Base-by-base conservation (phyloP, 1,140 invertebrate genomes). In the Centruroides sculpturatus region DNA sequence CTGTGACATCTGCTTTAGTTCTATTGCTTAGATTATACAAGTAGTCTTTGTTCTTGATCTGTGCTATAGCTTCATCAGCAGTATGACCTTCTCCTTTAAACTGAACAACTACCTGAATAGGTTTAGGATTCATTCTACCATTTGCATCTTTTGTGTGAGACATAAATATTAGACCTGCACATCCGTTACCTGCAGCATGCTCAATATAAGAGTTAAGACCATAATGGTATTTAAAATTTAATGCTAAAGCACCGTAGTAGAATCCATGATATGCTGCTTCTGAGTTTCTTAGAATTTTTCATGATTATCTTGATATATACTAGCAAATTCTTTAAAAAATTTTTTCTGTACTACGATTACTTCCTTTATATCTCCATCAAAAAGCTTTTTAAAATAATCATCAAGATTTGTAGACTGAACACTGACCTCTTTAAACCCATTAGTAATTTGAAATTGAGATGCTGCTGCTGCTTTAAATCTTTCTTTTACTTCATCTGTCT, bases 231-330 rank as follows among this genome's bases (percentile, higher is more conserved):
- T 59, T 59, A 52, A 59, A 52, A 53, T 59, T 59, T 55, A 59
- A 53, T 59, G 49, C 49, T 55, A 52, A 55, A 53, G 50, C 58
- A 52, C 58, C 48, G 51, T 59, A 59, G 51, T 46, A 10, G 53
- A 59, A 59, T 47, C 48, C 58, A 55, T 59, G 48, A 59, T 51
- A 53, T 10, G 23, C 23, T 23, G 58, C 58, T 59, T 59, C 58
- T 34, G 58, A 59, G n/a, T 58, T 5, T 3, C 57, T 52, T 58
- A 58, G 41, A 58, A 50, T 52, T 55, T 4, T 34, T 35, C 34
- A 52, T 57, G 46, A 57, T 48, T 57, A 11, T 36, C 35, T 50
- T 50, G 11, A 57, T 57, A 57, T 57, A 47, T 6, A 10, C 23
- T 47, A 48, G n/a, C 56, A 48, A 57, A 57, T 4, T 36, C 23